Conservation (phyloP, 2,113 vertebrate genomes). For the Rhinopomastus cyanomelas region DNA sequence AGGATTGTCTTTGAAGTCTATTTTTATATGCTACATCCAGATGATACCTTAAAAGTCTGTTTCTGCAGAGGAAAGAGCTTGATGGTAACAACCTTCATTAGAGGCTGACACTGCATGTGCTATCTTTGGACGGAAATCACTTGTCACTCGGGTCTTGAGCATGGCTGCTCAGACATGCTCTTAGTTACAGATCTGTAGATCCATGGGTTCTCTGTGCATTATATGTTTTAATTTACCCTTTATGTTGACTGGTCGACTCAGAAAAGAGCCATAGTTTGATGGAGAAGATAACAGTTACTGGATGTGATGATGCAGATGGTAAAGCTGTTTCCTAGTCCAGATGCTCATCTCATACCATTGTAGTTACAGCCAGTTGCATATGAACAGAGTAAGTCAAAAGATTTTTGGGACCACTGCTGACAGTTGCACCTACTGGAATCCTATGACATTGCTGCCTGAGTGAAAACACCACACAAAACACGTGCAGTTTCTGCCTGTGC, state of each 20-base stretch:
- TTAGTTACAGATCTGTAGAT: not conserved
- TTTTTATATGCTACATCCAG: not conserved
- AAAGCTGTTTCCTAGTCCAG: slow-evolving; percentile 5
- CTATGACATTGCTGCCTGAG: not conserved
- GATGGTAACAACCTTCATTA: not conserved
- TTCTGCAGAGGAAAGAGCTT: not conserved
- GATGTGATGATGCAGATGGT: not conserved
- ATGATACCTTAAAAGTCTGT: not conserved
- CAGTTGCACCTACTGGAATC: not conserved
- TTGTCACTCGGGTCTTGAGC: not conserved
- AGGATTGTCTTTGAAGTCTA: slow-evolving; percentile 13
- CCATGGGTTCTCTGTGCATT: not conserved
- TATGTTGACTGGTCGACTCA: not conserved
- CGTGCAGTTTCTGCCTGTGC: too few species aligned
- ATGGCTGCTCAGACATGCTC: not conserved
- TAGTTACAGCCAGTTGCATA: not conserved
- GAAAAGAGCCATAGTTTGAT: not conserved
- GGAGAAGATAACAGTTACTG: not conserved
- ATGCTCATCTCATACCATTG: not conserved
- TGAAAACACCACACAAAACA: not conserved
- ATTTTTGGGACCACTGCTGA: not conserved
- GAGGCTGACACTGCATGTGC: not conserved
- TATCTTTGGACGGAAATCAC: not conserved
- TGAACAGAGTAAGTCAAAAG: not conserved
- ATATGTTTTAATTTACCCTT: not conserved